These are phyloP conservation scores for Myotis yumanensis DNA, from an alignment of 2,113 vertebrate species.

Conservation along the genomic window DNA sequence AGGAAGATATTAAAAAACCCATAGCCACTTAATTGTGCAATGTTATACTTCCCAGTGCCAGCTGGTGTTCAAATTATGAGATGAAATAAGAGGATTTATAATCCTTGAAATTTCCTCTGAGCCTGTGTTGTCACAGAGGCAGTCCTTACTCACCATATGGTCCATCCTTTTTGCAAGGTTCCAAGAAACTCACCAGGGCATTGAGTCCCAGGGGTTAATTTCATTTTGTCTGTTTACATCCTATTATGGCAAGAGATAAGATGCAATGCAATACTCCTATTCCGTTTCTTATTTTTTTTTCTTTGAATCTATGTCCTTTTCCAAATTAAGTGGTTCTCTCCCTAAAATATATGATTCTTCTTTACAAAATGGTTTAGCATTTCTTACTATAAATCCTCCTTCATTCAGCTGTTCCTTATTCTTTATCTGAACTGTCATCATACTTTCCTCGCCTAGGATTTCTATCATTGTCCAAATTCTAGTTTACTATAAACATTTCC, in stretches of 20 bases:
- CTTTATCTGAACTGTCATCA: constrained; percentile 43
- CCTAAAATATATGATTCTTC: constrained; percentile 41
- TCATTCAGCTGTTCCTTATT: constrained; percentile 33
- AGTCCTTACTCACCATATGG: constrained; percentile 63
- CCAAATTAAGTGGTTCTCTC: constrained; percentile 30
- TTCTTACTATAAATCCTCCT: constrained; percentile 56
- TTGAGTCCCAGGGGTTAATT: constrained; percentile 46
- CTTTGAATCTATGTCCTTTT: constrained; percentile 37
- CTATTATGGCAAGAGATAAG: constrained; percentile 39
- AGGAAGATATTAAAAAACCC: constrained; percentile 49
- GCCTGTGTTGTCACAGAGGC: constrained; percentile 52
- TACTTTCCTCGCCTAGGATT: not conserved
- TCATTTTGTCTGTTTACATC: constrained; percentile 62
- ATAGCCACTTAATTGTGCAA: constrained; percentile 64
- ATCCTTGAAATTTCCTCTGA: constrained; percentile 74
- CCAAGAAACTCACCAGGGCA: constrained; percentile 40
- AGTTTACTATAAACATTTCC: constrained; percentile 35
- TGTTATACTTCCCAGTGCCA: constrained; percentile 68
- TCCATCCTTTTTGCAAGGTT: constrained; percentile 33
- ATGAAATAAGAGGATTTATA: constrained; percentile 73
- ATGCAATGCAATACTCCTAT: not conserved
- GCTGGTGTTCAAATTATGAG: constrained; percentile 75
- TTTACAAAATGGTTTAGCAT: constrained; percentile 25
- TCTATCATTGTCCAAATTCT: constrained; percentile 34
- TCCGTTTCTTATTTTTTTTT: constrained; percentile 45